These are phyloP conservation scores for Scomber scombrus DNA, from an alignment of 2,113 vertebrate species.

Conservation along the genomic window DNA sequence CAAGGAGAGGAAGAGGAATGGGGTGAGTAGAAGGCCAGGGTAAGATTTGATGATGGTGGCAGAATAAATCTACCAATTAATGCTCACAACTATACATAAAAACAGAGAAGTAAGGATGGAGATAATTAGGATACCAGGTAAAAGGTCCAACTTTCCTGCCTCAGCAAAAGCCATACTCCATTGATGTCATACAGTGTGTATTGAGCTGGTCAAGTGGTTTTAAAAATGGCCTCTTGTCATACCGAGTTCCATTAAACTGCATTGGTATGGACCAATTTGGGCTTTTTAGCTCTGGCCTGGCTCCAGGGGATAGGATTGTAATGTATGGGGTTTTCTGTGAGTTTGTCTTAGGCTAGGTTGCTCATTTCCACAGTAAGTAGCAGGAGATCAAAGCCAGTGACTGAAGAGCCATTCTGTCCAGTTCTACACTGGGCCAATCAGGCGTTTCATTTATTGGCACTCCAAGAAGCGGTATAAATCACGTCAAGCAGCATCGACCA, in stretches of 20 bases:
- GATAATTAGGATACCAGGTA: conserved; percentile 69
- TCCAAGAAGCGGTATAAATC: conserved; percentile 83
- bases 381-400: conserved; percentile 76
- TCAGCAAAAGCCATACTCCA: conserved; percentile 72
- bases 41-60: conserved; percentile 65
- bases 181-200: conserved; percentile 59
- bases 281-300: conserved; percentile 75
- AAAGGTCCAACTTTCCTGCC: conserved; percentile 66
- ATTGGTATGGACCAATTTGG: conserved; percentile 65
- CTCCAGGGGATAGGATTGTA: conserved; percentile 73
- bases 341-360: conserved; percentile 63
- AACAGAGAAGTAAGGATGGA: conserved; percentile 54
- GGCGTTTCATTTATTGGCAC: conserved; percentile 83
- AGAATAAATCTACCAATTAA: conserved; percentile 64
- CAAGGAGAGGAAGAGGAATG: conserved; percentile 50
- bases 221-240: conserved; percentile 75
- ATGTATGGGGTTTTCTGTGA: conserved; percentile 72
- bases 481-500: conserved; percentile 82
- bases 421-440: conserved; percentile 79
- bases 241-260: conserved; percentile 72
- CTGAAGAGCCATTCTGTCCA: conserved; percentile 73
- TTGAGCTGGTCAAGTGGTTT: conserved; percentile 73
- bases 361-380: conserved; percentile 75
- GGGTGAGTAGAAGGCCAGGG: conserved; percentile 50
- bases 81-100: conserved; percentile 62